Percentiles rank a stretch among this genome's conserved stretches.
phyloP scores from a whole-genome alignment of 2,113 vertebrate genomes.

The Cyprinodon tularosa region DNA sequence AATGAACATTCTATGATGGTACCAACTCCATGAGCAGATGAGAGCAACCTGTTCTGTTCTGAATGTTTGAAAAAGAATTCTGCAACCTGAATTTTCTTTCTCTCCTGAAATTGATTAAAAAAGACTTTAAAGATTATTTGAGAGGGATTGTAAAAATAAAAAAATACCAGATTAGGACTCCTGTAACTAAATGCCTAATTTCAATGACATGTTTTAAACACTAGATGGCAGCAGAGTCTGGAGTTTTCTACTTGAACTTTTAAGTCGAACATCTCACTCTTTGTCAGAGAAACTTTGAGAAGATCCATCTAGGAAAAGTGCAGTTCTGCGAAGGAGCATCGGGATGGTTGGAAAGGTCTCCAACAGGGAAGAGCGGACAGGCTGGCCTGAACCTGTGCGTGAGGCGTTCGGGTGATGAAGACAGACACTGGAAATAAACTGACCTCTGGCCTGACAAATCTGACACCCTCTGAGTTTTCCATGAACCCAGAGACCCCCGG shows the following conservation, averaged over 20 bases:
- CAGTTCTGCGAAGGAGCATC: background rate
- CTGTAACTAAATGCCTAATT: background rate
- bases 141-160: no score
- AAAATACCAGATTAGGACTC: background rate
- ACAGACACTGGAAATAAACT: conserved; percentile 69
- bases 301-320: background rate
- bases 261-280: background rate
- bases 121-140: no score
- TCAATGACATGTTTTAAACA: background rate
- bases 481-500: conserved; percentile 62
- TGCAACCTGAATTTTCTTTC: no score
- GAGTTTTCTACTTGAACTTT: background rate
- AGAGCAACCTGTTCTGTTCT: no score
- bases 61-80: no score
- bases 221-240: conserved; percentile 15
- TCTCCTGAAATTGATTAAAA: no score
- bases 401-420: conserved; percentile 49
- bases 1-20: no score
- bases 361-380: background rate
- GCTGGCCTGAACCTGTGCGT: conserved; percentile 6
- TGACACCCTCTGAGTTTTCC: conserved; percentile 56
- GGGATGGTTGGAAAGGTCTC: background rate
- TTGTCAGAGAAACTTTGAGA: background rate
- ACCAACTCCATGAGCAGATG: no score
- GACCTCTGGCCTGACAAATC: conserved; percentile 66